Base-by-base conservation (phyloP, 2,888 invertebrate genomes). In the Muschampia plurimacula region DNA sequence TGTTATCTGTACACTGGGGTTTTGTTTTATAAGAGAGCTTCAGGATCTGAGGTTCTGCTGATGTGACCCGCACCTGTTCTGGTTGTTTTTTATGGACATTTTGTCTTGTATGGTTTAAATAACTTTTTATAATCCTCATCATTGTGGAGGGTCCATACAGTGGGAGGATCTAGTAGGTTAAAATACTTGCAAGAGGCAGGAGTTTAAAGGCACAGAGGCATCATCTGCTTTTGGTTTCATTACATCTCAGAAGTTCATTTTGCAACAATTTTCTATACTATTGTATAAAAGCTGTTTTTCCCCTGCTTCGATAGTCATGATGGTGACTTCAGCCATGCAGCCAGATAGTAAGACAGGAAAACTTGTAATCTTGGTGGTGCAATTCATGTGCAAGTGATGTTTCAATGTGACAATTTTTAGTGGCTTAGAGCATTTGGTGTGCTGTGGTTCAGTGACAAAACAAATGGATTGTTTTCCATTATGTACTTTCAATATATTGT, bases 371-470 rank as follows among this genome's bases (percentile, higher is more conserved):
- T 52, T 55, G 22, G 55, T 55, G 55, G 55, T 55, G 55, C 55
- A 41, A 39, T 55, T 22, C 39, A 66, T 28, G 32, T 32, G 57
- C 63, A 65, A 71, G 73, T 70, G 66, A 66, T 72, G 70, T 63
- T 60, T 41, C n/a, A 22, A 67, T 69, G 74, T 73, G 74, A 71
- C 57, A 72, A 66, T 65, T 67, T 74, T 12, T 70, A 69, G 76
- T 74, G 62, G 46, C 28, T 78, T 77, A 76, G 78, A 75, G 78
- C 75, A 67, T 63, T 62, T 75, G 82, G 83, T 84, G 86, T 84
- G 86, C 74, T 81, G 82, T 85, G 86, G 82, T 78, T 77, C 78
- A 81, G 82, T 82, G 82, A 83, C 69, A 49, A 70, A 64, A 72
- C 66, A 7, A 60, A 71, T 65, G 69, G 52, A 49, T 28, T 59